A percentile compares a stretch with the other conserved stretches of the same genome.
phyloP scores from a whole-genome alignment of 2,797 vertebrate species.

The Pangasius sanitwongsei region DNA sequence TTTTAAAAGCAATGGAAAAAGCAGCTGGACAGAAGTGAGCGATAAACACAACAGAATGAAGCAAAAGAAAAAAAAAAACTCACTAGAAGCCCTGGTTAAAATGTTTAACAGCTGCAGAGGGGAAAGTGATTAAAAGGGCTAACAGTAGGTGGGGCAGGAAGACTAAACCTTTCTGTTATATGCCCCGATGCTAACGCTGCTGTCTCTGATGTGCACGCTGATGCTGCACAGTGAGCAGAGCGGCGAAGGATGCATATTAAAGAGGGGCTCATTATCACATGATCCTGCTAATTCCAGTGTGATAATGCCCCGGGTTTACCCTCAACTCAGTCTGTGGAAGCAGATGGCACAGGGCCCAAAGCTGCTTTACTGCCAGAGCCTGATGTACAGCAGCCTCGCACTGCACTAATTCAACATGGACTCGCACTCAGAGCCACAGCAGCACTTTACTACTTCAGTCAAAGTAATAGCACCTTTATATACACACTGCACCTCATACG shows the following conservation, averaged over 20 bases:
- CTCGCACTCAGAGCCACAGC: not conserved
- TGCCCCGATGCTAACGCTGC: not conserved
- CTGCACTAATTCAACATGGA: not conserved
- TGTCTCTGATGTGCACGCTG: not conserved
- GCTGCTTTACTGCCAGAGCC: conserved; percentile 61
- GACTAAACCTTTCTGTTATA: not conserved
- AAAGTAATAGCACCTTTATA: not conserved
- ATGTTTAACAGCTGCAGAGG: not conserved
- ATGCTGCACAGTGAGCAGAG: not conserved
- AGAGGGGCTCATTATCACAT: not conserved
- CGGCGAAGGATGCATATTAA: not conserved
- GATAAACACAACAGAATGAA: not conserved
- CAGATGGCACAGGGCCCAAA: conserved; percentile 76
- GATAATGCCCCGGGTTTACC: conserved; percentile 46
- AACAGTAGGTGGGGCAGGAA: conserved; percentile 19
- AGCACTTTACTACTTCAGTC: not conserved
- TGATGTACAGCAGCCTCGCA: not conserved
- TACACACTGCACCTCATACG: not conserved
- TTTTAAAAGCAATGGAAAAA: not conserved
- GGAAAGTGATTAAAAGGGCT: conserved; percentile 4
- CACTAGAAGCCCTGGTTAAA: not conserved
- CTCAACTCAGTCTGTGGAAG: conserved; percentile 66
- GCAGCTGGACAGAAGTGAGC: not conserved
- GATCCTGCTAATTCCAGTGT: conserved; percentile 27
- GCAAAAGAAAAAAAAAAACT: not conserved